Conservation (phyloP, 2,888 invertebrate species). For the Pseudoips prasinana region DNA sequence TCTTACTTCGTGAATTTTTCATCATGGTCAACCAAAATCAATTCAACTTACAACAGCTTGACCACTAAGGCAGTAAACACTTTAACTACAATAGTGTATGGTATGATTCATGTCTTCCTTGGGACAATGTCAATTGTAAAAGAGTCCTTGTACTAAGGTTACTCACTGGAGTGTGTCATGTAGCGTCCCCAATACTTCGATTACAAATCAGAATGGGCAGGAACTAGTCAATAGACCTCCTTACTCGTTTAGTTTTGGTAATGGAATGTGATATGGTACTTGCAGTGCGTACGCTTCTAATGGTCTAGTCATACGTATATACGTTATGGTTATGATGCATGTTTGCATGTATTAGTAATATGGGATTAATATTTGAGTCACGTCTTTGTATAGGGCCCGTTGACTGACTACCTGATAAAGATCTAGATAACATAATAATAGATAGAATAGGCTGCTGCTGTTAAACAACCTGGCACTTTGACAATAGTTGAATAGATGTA, state of each 20-base stretch:
- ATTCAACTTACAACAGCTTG: no score
- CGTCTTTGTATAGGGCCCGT: not conserved
- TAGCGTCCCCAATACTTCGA: slow-evolving; percentile 23
- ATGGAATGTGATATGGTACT: slow-evolving; percentile 21
- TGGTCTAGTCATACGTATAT: slow-evolving; percentile 3
- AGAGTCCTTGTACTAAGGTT: slow-evolving; percentile 32
- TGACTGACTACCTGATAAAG: not conserved
- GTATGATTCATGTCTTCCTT: slow-evolving; percentile 7
- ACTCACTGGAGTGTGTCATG: slow-evolving; percentile 24
- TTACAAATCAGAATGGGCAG: slow-evolving; percentile 30
- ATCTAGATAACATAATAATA: not conserved
- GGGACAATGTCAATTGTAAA: slow-evolving; percentile 26
- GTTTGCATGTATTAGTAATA: slow-evolving; percentile 20
- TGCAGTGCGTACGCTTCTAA: not conserved
- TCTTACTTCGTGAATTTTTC: no score
- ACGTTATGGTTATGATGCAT: slow-evolving; percentile 7
- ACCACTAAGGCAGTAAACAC: no score
- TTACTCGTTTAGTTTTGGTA: slow-evolving; percentile 6
- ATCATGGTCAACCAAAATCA: no score
- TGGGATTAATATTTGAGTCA: slow-evolving; percentile 1
- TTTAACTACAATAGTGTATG: no score
- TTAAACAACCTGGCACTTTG: slow-evolving; percentile 6
- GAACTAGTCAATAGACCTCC: slow-evolving; percentile 5
- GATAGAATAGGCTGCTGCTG: not conserved
- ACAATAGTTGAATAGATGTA: slow-evolving; percentile 12